Evolutionary conservation across 2,797 vertebrate species (phyloP), one percentile per base, ranked within the genome.

Genomic region (Muscicapa striata): DNA sequence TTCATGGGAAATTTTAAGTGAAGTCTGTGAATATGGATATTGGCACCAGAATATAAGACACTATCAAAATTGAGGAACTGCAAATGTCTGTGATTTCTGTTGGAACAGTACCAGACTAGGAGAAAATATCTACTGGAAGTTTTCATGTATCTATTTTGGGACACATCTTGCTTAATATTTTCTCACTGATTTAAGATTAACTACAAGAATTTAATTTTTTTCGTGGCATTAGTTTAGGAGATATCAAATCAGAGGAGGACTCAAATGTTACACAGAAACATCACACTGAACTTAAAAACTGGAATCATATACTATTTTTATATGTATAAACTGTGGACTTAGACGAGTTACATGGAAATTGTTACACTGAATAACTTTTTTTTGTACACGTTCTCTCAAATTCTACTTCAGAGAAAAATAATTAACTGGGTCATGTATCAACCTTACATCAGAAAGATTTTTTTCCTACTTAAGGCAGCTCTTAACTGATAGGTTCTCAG

Each of bases 61-160:
- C 1, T 30, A 43, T 22, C 0, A 0, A 51, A 66, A 73, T 0
- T 43, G 32, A 67, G 26, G 18, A 85, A 52, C 13, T 55, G 23
- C 21, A 90, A 92, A 61, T 11, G 2, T 26, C 11, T 45, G 12
- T 8, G 6, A 83, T 67, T 62, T 91, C 8, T 74, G 13, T 46
- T 83, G 30, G 29, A 92, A 54, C 13, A 77, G 21, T 59, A 55
- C 20, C n/a, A 51, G 21, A 48, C 21, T 29, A 45, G 29, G 75
- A 72, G 23, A 67, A 91, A 87, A 69, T 29, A 66, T 32, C 14
- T 49, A 48, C 20, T 76, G 38, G 7, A 88, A 26, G 0, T 68
- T 57, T 89, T 64, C 13, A 61, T 36, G 9, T 45, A 41, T 49
- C 14, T 68, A 13, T 86, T 81, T 81, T 72, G 21, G 14, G 16